phyloP scores from a whole-genome alignment of 1,140 invertebrate species.

The Thaumatotibia leucotreta region DNA sequence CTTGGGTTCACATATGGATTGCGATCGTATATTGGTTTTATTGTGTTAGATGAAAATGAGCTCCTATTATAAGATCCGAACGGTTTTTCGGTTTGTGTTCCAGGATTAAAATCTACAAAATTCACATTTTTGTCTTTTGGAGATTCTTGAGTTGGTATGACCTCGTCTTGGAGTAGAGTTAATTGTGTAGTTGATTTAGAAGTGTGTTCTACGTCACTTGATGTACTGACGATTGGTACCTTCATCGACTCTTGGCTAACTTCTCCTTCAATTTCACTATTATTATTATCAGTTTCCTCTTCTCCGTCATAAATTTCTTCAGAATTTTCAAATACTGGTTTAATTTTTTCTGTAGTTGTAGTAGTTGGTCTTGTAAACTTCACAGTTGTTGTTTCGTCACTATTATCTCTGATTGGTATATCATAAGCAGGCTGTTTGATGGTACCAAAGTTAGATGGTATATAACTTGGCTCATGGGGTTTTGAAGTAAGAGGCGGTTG shows the following conservation, averaged over 20 bases:
- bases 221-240: conserved; percentile 58
- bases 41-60: conserved; percentile 49
- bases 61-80: conserved; percentile 51
- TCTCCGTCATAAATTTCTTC: conserved; percentile 70
- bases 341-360: conserved; percentile 27
- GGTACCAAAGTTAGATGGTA: conserved; percentile 51
- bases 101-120: conserved; percentile 47
- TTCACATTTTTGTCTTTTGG: conserved; percentile 24
- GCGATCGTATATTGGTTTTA: conserved; percentile 47
- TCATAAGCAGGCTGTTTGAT: conserved; percentile 65
- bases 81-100: conserved; percentile 73
- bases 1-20: conserved; percentile 55
- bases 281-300: conserved; percentile 24
- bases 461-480: conserved; percentile 49
- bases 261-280: conserved; percentile 54
- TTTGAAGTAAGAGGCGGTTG: conserved; percentile 35
- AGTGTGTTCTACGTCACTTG: conserved; percentile 32
- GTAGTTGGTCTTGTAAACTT: conserved; percentile 23
- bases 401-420: conserved; percentile 65
- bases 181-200: conserved; percentile 34
- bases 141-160: conserved; percentile 22
- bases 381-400: conserved; percentile 46
- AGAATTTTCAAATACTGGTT: conserved; percentile 62
- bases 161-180: conserved; percentile 36
- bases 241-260: conserved; percentile 70